Evolutionary conservation across 1,140 invertebrate genomes (phyloP), one percentile per base, ranked within the genome.

Genomic region (Luehdorfia chinensis): DNA sequence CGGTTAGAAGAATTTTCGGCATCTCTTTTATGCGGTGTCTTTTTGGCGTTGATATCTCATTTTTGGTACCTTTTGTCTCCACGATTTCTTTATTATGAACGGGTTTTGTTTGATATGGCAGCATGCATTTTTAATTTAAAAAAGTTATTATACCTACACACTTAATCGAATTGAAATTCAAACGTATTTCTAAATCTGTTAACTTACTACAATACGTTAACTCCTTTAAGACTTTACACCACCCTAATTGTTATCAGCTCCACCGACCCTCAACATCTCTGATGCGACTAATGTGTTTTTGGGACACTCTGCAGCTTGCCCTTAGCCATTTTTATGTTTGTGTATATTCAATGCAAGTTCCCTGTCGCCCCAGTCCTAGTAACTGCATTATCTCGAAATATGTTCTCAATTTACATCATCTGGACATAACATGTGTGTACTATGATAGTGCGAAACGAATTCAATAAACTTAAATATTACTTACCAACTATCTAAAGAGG

Each of bases 241-340:
- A 81, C 81, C 79, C 77, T 86, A 84, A 86, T 85, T 85, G 79
- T 84, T 80, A 84, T 81, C 79, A 76, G 77, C 55, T 49, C 50
- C 47, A 25, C 47, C 74, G 66, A 66, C 76, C 76, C 79, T 75
- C 80, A 74, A 75, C 74, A 66, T 77, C 76, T 86, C 79, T 86
- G 84, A 86, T 86, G 81, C 77, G 64, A 50, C 75, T 86, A 86
- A 86, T 86, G 79, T 84, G 80, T 78, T 85, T 84, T 84, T 62
- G 76, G 72, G 79, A 86, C 81, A 84, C 80, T 86, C 73, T 81
- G 79, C 81, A 84, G 81, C 75, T 79, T 80, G 77, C 81, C 72
- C 67, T 58, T 36, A 72, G 79, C 71, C 68, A 81, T 81, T 84
- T 84, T 80, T 85, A 70, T 83, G 62, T 81, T 73, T 75, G 74